Percentiles rank a stretch among this genome's conserved stretches.
phyloP scores from a whole-genome alignment of 1,140 invertebrate genomes.

The Alviniconcha marisindica region DNA sequence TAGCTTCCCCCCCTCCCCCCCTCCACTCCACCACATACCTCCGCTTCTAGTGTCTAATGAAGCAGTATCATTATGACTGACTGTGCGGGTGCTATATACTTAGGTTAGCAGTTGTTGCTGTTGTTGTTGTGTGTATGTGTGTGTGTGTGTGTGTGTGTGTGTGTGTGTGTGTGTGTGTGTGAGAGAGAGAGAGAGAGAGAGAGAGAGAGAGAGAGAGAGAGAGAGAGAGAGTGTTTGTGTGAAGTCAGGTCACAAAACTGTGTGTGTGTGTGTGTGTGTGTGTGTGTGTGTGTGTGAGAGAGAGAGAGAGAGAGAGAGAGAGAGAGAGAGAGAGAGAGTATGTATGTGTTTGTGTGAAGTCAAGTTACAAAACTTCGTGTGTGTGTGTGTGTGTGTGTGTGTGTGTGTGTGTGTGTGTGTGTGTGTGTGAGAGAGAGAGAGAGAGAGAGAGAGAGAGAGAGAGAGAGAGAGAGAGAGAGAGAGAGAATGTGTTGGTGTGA shows the following conservation, averaged over 20 bases:
- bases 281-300: neutral
- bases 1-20: too few species aligned
- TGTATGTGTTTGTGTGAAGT: neutral
- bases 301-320: neutral
- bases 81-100: too few species aligned
- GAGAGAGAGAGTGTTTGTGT: neutral
- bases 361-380: too few species aligned
- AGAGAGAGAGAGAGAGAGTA: too few species aligned
- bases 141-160: too few species aligned
- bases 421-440: neutral
- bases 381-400: neutral
- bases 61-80: too few species aligned
- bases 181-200: too few species aligned
- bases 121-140: too few species aligned
- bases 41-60: too few species aligned
- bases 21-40: too few species aligned
- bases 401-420: constrained; percentile 16
- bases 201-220: neutral
- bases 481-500: neutral
- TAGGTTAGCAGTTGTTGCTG: too few species aligned
- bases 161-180: too few species aligned
- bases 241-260: neutral
- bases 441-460: neutral
- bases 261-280: neutral
- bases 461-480: neutral